phyloP scores from a whole-genome alignment of 1,140 invertebrate genomes.

The Drosophila nikananu region DNA sequence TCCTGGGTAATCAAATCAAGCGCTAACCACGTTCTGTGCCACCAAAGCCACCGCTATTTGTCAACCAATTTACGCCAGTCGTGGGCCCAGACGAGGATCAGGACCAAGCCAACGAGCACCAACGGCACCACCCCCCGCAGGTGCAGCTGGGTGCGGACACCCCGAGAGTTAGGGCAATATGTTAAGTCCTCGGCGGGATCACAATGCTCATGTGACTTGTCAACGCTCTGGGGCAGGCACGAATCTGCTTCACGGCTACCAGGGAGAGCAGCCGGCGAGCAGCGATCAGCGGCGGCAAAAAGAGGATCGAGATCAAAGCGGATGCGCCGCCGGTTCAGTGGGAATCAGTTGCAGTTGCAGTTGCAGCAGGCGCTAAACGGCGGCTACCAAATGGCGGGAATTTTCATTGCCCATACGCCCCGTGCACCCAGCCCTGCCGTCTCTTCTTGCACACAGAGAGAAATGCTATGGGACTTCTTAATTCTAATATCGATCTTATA shows the following conservation, averaged over 20 bases:
- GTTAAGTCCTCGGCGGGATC: constrained; percentile 50
- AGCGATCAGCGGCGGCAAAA: constrained; percentile 16
- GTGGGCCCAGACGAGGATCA: constrained; percentile 8
- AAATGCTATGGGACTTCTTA: neutral
- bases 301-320: constrained; percentile 63
- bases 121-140: constrained; percentile 19
- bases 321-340: constrained; percentile 53
- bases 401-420: constrained; percentile 79
- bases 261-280: constrained; percentile 29
- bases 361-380: constrained; percentile 76
- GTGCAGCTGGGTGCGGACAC: constrained; percentile 9
- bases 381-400: constrained; percentile 69
- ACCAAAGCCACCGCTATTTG: constrained; percentile 27
- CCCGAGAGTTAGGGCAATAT: constrained; percentile 39
- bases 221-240: constrained; percentile 64
- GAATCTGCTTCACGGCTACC: constrained; percentile 68
- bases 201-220: constrained; percentile 80
- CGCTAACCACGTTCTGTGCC: constrained; percentile 1
- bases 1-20: neutral
- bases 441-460: neutral
- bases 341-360: constrained; percentile 56
- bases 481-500: neutral
- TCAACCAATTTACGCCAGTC: constrained; percentile 41
- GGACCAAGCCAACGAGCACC: neutral
- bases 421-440: constrained; percentile 25